A percentile compares a stretch with the other conserved stretches of the same genome.
phyloP scores from a whole-genome alignment of 2,113 vertebrate genomes.

The Ptychochromis oligacanthus region DNA sequence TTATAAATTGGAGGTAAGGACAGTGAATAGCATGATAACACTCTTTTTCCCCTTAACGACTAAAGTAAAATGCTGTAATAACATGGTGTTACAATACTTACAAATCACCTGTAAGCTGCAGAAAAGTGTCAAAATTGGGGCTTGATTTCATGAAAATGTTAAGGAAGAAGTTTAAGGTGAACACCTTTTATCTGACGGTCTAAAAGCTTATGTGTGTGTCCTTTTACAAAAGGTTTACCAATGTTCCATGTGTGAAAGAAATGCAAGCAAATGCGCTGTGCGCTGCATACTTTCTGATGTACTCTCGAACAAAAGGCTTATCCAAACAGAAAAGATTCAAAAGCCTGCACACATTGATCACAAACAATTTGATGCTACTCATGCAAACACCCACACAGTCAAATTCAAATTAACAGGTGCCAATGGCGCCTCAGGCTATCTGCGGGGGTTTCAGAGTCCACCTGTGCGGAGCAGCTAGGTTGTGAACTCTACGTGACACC shows the following conservation, averaged over 20 bases:
- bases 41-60: not conserved
- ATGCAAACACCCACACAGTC: constrained; percentile 50
- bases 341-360: constrained; percentile 6
- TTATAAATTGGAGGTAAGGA: not conserved
- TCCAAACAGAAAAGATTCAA: not conserved
- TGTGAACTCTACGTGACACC: constrained; percentile 71
- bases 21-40: not conserved
- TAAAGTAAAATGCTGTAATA: not conserved
- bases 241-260: not conserved
- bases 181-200: not conserved
- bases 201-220: not conserved
- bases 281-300: not conserved
- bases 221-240: not conserved
- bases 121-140: not conserved
- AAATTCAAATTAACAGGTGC: constrained; percentile 59
- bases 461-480: constrained; percentile 44
- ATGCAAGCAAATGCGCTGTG: not conserved
- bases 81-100: not conserved
- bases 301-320: not conserved
- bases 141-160: not conserved
- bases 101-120: not conserved
- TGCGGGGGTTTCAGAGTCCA: constrained; percentile 36
- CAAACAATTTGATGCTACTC: constrained; percentile 25
- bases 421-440: constrained; percentile 24
- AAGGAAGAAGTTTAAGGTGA: not conserved